Evolutionary conservation across 1,140 invertebrate genomes (phyloP), one percentile per base, ranked within the genome.

Genomic region (Drosophila ohnishii): DNA sequence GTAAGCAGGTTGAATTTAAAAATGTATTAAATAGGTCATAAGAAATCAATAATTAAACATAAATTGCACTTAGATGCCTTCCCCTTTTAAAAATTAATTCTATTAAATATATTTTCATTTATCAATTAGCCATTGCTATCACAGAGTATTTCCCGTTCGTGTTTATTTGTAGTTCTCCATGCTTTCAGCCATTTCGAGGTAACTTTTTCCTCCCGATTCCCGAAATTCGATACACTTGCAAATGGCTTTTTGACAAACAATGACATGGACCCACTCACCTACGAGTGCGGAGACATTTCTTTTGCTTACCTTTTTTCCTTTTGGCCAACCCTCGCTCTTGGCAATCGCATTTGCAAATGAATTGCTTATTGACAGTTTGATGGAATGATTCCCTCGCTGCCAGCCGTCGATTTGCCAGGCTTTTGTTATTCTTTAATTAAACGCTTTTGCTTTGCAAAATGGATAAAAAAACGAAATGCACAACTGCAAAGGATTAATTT

Each of bases 181-280:
- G 32, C 32, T n/a, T 14, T 53, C 32, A 22, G 16, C 28, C 44
- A 13, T 34, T 42, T 47, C 7, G 37, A 40, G 10, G 28, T 40
- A 61, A 58, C 50, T 72, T 78, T 51, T 70, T 39, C 62, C 57
- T 25, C 37, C 66, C 51, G 84, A 78, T 53, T 25, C 37, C 66
- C 51, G 77, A 80, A 84, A 87, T 75, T 88, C 80, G 77, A 87
- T 87, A 88, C 77, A 64, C 72, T 78, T 64, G 53, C 74, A 83
- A 88, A 88, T 84, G 84, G 84, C 80, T 88, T 88, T 88, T 84
- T 88, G 84, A 88, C 84, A 88, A 88, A 88, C 84, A 88, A 88
- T 84, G 80, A 88, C 80, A 84, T 64, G 62, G 77, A 70, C 64
- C 51, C 39, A 78, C 72, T 87, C 84, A 88, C 84, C 84, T 87